These are phyloP conservation scores for Phocides pigmalion DNA, from an alignment of 1,140 invertebrate genomes.

Conservation along the genomic window DNA sequence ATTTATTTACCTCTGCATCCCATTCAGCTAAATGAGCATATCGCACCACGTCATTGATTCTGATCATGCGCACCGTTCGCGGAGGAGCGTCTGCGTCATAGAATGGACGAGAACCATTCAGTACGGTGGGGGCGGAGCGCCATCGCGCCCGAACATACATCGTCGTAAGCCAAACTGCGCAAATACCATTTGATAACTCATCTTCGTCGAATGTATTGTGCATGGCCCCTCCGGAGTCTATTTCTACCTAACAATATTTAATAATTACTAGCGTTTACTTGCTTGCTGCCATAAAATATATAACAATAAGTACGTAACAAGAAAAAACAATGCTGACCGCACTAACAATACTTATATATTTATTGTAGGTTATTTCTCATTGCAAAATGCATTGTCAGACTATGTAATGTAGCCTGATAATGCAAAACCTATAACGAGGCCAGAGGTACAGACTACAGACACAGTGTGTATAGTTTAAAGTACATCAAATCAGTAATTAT, in stretches of 20 bases:
- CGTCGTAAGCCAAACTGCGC: slow-evolving; percentile 89
- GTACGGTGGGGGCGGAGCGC: slow-evolving; percentile 72
- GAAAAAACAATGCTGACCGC: no score
- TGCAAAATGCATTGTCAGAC: no score
- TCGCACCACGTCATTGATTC: slow-evolving; percentile 75
- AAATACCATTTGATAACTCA: slow-evolving; percentile 54
- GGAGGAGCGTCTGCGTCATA: slow-evolving; percentile 43
- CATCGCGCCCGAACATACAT: slow-evolving; percentile 90
- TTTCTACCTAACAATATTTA: slow-evolving; percentile 54
- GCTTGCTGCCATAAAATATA: no score
- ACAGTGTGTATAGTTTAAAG: no score
- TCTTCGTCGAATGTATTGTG: slow-evolving; percentile 69
- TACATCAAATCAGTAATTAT: no score
- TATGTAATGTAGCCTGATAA: no score
- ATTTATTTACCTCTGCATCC: slow-evolving; percentile 66
- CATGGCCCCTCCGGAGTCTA: slow-evolving; percentile 65
- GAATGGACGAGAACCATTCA: slow-evolving; percentile 69
- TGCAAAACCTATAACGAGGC: no score
- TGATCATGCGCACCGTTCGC: slow-evolving; percentile 60
- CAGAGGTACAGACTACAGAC: no score
- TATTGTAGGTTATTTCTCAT: no score
- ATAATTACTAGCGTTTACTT: no score
- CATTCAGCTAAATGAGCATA: slow-evolving; percentile 65
- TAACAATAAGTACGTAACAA: no score
- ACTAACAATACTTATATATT: no score